Evolutionary conservation across 2,797 vertebrate species (phyloP).

Genomic region (Chelmon rostratus): DNA sequence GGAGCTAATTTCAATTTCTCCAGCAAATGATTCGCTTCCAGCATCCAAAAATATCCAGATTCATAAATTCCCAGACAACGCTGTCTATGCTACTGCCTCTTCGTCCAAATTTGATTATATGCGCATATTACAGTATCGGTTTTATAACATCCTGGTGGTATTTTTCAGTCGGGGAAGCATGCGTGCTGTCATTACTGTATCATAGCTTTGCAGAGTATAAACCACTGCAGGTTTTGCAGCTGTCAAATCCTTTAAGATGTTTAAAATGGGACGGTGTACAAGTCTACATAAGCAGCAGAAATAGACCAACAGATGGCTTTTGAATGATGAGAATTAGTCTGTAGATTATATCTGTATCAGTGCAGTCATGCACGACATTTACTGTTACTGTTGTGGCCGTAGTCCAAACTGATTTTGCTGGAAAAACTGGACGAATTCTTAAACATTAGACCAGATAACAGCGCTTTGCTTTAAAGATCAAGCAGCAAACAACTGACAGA

Average conservation of each 20-base stretch:
- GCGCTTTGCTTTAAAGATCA: neutral
- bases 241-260: slow-evolving; percentile 38
- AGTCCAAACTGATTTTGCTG: neutral
- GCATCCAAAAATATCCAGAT: slow-evolving; percentile 46
- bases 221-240: neutral
- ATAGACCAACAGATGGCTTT: slow-evolving; percentile 30
- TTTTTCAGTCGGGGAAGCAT: neutral
- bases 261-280: neutral
- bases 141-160: neutral
- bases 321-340: slow-evolving; percentile 12
- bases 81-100: neutral
- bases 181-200: neutral
- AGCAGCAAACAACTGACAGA: no score
- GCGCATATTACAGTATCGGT: neutral
- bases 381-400: neutral
- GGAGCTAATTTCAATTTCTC: slow-evolving; percentile 39
- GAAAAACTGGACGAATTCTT: neutral
- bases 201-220: neutral
- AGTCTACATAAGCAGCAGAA: neutral
- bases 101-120: neutral
- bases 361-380: neutral
- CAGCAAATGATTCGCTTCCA: slow-evolving; percentile 32
- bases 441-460: neutral
- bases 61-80: slow-evolving; percentile 18
- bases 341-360: neutral